Evolutionary conservation across 2,888 invertebrate species (phyloP).

Genomic region (Germaria angustata): DNA sequence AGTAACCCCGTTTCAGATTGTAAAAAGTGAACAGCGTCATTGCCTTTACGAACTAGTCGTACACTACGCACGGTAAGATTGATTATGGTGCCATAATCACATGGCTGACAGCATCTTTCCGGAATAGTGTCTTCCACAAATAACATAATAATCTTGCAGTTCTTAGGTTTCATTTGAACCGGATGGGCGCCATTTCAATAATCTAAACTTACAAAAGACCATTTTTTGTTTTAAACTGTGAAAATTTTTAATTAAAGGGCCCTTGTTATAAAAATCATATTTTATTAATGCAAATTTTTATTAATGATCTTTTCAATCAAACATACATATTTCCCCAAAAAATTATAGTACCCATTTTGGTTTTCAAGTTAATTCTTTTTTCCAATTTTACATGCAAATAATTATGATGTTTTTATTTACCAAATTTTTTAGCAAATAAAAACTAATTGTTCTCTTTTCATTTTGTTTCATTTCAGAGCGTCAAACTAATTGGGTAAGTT

Average conservation of each 20-base stretch:
- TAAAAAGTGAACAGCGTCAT: slow-evolving; percentile 87
- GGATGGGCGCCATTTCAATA: slow-evolving; percentile 79
- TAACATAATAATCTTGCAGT: slow-evolving; percentile 85
- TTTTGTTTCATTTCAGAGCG: slow-evolving; percentile 19
- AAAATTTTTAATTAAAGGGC: not conserved
- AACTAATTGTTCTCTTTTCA: not conserved
- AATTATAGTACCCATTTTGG: no score
- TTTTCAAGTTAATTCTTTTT: no score
- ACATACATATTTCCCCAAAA: no score
- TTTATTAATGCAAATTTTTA: no score
- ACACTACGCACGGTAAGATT: slow-evolving; percentile 85
- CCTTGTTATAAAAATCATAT: no score
- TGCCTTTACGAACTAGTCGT: slow-evolving; percentile 84
- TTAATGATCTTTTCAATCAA: no score
- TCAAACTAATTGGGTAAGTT: slow-evolving; percentile 17
- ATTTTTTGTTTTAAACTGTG: slow-evolving; percentile 82
- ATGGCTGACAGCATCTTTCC: slow-evolving; percentile 94
- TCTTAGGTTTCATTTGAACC: slow-evolving; percentile 69
- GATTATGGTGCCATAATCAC: slow-evolving; percentile 87
- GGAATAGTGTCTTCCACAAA: slow-evolving; percentile 90
- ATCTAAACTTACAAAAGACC: slow-evolving; percentile 84
- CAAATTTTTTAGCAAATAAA: not conserved
- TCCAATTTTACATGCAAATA: no score
- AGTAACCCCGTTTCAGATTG: slow-evolving; percentile 81
- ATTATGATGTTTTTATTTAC: not conserved